These are phyloP conservation scores for Sinosuthora webbiana DNA, from an alignment of 2,113 vertebrate species.

Conservation along the genomic window DNA sequence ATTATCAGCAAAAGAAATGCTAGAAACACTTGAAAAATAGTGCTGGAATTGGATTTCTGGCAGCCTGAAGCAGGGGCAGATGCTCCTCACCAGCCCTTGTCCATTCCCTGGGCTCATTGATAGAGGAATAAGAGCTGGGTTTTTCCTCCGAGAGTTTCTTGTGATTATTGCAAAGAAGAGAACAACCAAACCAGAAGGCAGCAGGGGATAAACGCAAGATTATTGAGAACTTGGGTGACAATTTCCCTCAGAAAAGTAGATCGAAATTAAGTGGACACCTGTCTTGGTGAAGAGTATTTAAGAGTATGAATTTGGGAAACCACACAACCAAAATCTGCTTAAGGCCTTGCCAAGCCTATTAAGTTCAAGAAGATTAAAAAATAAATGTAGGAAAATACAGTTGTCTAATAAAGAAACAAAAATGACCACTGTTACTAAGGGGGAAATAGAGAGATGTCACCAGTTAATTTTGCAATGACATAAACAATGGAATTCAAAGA, in stretches of 20 bases:
- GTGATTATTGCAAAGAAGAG: not conserved
- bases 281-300: not conserved
- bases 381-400: not conserved
- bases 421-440: not conserved
- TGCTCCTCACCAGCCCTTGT: not conserved
- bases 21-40: not conserved
- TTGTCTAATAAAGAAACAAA: not conserved
- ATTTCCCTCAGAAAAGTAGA: not conserved
- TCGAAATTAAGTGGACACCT: not conserved
- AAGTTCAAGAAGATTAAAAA: not conserved
- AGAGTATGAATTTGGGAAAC: not conserved
- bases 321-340: not conserved
- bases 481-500: not conserved
- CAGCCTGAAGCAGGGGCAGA: not conserved
- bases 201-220: not conserved
- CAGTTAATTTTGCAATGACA: not conserved
- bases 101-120: accelerated
- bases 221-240: not conserved
- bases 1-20: not conserved
- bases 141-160: accelerated
- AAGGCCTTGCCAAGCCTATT: not conserved
- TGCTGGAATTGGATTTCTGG: not conserved
- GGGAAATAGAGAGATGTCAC: not conserved
- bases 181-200: not conserved
- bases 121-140: not conserved